These are phyloP conservation scores for Galeopsomyia nigrocyanea DNA, from an alignment of 2,888 invertebrate species.

Conservation along the genomic window DNA sequence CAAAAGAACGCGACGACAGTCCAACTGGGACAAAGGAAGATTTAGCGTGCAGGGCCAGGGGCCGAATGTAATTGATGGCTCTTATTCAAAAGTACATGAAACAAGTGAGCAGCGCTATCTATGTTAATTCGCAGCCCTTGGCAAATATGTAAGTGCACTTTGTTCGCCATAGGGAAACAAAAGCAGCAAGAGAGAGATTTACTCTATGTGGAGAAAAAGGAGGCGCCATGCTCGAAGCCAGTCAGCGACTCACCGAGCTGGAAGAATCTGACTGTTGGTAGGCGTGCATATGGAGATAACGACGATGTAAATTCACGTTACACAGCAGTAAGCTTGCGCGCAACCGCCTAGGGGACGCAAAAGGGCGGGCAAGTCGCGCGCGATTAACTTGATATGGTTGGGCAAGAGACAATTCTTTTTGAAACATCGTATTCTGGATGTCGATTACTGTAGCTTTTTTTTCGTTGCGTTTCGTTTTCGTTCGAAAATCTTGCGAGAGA, in stretches of 20 bases:
- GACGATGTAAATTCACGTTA: too few relatives aligned
- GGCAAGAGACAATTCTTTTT: neutral
- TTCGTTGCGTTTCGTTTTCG: too few relatives aligned
- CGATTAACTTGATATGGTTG: slow-evolving; percentile 11
- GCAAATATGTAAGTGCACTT: neutral
- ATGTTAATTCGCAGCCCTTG: neutral
- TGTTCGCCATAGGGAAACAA: neutral
- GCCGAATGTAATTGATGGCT: slow-evolving; percentile 34
- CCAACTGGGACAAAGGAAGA: slow-evolving; percentile 15
- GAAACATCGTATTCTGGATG: too few relatives aligned
- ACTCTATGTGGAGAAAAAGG: neutral
- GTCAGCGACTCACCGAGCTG: slow-evolving; percentile 1
- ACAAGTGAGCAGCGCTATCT: neutral
- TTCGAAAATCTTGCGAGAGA: slow-evolving; percentile 27
- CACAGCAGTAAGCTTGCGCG: too few relatives aligned
- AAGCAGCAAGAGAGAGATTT: neutral
- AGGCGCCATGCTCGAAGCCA: neutral
- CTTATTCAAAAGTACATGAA: slow-evolving; percentile 22
- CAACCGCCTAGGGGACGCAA: neutral
- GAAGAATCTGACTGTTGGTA: slow-evolving; percentile 24
- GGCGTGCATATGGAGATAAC: neutral
- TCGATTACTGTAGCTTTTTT: too few relatives aligned
- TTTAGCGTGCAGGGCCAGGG: slow-evolving; percentile 17
- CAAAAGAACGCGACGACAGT: neutral
- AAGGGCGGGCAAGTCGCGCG: neutral